These are phyloP conservation scores for Oxyura jamaicensis DNA, from an alignment of 2,113 vertebrate genomes.

Conservation along the genomic window DNA sequence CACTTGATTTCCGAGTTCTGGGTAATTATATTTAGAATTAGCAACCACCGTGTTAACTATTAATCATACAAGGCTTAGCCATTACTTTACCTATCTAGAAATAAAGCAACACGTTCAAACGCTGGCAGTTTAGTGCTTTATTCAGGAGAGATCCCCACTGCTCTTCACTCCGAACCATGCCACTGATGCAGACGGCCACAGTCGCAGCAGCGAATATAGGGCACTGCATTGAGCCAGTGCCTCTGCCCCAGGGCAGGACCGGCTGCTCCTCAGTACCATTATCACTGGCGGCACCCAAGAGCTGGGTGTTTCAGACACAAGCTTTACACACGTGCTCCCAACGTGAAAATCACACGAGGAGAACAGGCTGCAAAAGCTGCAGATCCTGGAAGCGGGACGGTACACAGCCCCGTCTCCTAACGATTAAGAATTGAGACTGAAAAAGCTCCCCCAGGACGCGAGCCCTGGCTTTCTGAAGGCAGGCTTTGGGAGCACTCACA, in stretches of 20 bases:
- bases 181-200: background rate
- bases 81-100: background rate
- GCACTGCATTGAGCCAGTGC: background rate
- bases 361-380: background rate
- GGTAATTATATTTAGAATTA: conserved; percentile 36
- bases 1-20: conserved; percentile 63
- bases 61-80: conserved; percentile 36
- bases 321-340: background rate
- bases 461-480: background rate
- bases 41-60: background rate
- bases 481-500: background rate
- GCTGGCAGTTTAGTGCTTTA: background rate
- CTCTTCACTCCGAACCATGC: background rate
- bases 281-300: background rate
- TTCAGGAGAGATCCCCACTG: background rate
- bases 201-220: background rate
- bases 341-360: conserved; percentile 4
- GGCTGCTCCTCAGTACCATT: background rate
- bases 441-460: background rate
- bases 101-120: background rate
- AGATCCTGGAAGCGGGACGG: background rate
- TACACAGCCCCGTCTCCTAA: background rate
- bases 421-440: background rate
- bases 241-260: conserved; percentile 34
- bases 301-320: conserved; percentile 14